Percentiles rank a stretch among this genome's conserved stretches.
These are phyloP conservation scores for Cygnus olor DNA, from an alignment of 2,797 vertebrate genomes.

Conservation along the genomic window DNA sequence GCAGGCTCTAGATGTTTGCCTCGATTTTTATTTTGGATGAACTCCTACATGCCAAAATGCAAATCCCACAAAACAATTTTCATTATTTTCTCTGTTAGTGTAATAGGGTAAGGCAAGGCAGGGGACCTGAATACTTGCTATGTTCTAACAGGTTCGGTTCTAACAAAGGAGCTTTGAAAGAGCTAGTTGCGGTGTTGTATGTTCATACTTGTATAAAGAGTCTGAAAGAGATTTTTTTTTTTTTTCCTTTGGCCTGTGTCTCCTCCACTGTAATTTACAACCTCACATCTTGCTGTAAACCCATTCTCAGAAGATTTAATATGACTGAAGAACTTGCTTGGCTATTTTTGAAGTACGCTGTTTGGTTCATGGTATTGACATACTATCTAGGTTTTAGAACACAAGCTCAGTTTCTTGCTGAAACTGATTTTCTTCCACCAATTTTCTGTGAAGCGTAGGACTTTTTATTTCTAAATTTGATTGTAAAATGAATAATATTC, in stretches of 20 bases:
- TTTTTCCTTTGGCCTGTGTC: neutral
- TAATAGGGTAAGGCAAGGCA: neutral
- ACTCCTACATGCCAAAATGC: neutral
- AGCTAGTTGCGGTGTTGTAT: neutral
- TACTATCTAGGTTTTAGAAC: neutral
- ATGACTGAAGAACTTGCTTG: neutral
- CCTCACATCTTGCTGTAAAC: neutral
- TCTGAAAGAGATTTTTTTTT: neutral
- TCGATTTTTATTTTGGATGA: neutral
- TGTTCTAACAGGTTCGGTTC: neutral
- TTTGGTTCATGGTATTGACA: neutral
- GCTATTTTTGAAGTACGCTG: neutral
- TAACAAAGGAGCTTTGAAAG: neutral
- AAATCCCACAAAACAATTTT: neutral
- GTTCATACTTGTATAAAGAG: neutral
- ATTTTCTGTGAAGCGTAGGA: neutral
- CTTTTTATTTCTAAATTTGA: neutral
- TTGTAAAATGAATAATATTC: neutral
- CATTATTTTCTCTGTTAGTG: neutral
- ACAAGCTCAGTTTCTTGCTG: neutral
- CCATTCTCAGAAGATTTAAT: neutral
- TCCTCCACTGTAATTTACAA: neutral
- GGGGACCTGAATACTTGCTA: accelerated
- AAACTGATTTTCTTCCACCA: neutral
- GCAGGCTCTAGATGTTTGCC: neutral